phyloP scores from a whole-genome alignment of 2,113 vertebrate species.

The Microcebus griseorufus region DNA sequence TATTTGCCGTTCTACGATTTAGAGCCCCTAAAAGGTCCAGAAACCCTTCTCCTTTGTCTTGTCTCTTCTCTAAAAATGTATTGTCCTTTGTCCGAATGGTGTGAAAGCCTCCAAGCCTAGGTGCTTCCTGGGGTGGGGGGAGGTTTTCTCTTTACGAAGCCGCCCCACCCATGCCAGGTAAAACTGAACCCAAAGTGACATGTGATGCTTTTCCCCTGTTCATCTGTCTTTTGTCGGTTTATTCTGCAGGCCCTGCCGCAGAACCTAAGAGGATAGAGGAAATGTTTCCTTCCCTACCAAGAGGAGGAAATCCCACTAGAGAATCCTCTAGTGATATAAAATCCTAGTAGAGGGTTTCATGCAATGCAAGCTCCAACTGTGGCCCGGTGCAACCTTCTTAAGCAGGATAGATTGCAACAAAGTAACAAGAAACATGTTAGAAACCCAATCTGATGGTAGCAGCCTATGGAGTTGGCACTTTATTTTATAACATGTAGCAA shows the following conservation, averaged over 20 bases:
- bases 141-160: background rate
- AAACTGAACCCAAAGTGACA: background rate
- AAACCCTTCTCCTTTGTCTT: background rate
- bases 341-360: too few relatives aligned
- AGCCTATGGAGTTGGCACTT: accelerated
- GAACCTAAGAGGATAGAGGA: background rate
- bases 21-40: background rate
- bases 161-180: background rate
- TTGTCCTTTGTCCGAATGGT: background rate
- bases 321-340: background rate
- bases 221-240: background rate
- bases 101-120: background rate
- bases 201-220: background rate
- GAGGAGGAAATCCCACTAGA: background rate
- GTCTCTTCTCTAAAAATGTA: background rate
- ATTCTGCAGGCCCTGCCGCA: background rate
- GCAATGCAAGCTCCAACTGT: accelerated
- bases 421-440: background rate
- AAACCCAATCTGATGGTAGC: accelerated
- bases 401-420: too few relatives aligned
- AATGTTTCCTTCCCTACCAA: background rate
- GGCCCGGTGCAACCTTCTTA: background rate
- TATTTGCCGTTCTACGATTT: accelerated
- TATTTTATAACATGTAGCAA: background rate
- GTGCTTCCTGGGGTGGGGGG: background rate